A percentile compares a stretch with the other conserved stretches of the same genome.
Conservation (phyloP, 2,113 vertebrate species). For the Oreochromis spilurus region DNA sequence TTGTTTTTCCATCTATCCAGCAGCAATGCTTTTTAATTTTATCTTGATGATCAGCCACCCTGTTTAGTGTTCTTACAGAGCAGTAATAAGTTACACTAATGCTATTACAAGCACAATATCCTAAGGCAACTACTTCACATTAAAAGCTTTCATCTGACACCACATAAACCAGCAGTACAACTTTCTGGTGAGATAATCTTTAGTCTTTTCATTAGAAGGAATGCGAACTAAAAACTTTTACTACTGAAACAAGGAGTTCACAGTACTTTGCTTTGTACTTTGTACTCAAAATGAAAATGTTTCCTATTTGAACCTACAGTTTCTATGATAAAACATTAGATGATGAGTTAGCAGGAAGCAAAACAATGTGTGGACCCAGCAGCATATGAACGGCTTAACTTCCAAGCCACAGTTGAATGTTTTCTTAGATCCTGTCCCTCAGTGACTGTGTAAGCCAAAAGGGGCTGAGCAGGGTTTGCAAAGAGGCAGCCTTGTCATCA, state of each 20-base stretch:
- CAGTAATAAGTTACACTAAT: not conserved
- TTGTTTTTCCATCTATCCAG: not conserved
- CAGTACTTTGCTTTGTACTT: not conserved
- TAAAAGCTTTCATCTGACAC: not conserved
- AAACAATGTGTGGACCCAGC: not conserved
- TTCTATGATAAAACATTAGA: not conserved
- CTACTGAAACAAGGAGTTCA: not conserved
- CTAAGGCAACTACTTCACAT: not conserved
- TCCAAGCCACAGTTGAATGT: no score
- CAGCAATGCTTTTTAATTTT: not conserved
- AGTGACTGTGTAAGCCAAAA: not conserved
- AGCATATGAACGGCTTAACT: not conserved
- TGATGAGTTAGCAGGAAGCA: not conserved
- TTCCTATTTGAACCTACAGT: not conserved
- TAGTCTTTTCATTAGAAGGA: not conserved
- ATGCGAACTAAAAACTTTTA: not conserved
- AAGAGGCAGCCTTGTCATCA: slow-evolving; percentile 10
- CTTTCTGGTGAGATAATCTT: not conserved
- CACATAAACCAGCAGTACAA: not conserved
- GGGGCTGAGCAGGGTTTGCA: slow-evolving; percentile 16
- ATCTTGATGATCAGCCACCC: not conserved
- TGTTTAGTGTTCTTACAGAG: not conserved
- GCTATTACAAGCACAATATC: not conserved
- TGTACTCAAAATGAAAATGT: not conserved
- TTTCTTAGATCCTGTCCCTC: not conserved